Base-by-base conservation (phyloP, 2,888 invertebrate species). In the Atherix ibis region DNA sequence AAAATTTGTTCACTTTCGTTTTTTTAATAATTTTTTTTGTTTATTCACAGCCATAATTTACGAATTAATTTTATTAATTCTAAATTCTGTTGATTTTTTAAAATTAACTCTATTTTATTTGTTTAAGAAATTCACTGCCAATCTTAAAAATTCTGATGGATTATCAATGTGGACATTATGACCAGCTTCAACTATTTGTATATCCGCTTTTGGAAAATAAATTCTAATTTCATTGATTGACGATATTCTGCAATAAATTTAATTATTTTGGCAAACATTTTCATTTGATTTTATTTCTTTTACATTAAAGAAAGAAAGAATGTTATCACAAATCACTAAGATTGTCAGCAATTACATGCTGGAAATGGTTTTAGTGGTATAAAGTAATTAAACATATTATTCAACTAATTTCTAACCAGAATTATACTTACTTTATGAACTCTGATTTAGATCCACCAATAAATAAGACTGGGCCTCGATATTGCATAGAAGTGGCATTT, bases 381-480 rank as follows among this genome's bases (percentile, higher is more conserved):
- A n/a, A n/a, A n/a, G n/a, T n/a, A n/a, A n/a, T n/a, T n/a, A n/a
- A n/a, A n/a, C n/a, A n/a, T n/a, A n/a, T n/a, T n/a, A n/a, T n/a
- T n/a, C n/a, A n/a, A n/a, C n/a, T n/a, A 18, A 10, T 16, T 17
- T 30, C 15, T 17, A 30, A 2, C 5, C n/a, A 12, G 17, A 30
- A 4, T 6, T n/a, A 17, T 26, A 58, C 65, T 64, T 63, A 79
- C 80, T 68, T 68, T 46, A 94, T 70, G 55, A 80, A 89, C 56
- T 78, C 73, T 2, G 92, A 92, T n/a, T 73, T 64, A 10, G 65
- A 70, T 34, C 94, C 94, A 40, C 77, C 84, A 37, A 95, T 63
- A 56, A 95, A 94, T 5, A 88, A 55, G 1, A 82, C 77, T 3
- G 82, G 80, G 3, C 82, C 81, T 39, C 61, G 53, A 48, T 69